Percentiles rank a stretch among this genome's conserved stretches.
Evolutionary conservation across 2,888 invertebrate genomes (phyloP).

Genomic region (Metacarcinus magister): DNA sequence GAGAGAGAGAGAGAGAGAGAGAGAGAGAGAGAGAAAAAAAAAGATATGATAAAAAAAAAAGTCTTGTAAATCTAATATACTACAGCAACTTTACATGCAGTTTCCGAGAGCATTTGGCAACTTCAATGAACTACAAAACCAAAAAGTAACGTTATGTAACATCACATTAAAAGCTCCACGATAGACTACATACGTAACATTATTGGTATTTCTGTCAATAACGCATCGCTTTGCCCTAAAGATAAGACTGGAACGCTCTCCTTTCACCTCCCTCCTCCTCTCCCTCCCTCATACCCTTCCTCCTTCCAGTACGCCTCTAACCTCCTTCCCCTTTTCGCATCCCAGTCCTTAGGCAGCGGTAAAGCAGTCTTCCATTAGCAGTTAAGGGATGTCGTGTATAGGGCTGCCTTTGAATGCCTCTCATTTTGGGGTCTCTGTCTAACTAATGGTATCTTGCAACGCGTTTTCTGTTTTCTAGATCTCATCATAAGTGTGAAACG

Average conservation of each 20-base stretch:
- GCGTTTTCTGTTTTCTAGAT: no score
- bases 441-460: not conserved
- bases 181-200: not conserved
- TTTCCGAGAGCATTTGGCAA: not conserved
- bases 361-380: not conserved
- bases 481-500: no score
- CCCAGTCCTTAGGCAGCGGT: not conserved
- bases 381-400: not conserved
- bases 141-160: not conserved
- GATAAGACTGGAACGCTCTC: not conserved
- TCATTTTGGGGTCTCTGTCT: not conserved
- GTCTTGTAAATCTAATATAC: no score
- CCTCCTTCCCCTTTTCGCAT: not conserved
- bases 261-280: not conserved
- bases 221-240: not conserved
- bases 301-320: no score
- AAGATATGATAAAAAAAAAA: not conserved
- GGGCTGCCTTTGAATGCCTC: not conserved
- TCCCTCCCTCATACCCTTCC: not conserved
- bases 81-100: not conserved
- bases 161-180: not conserved
- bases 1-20: slow-evolving; percentile 26
- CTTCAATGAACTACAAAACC: not conserved
- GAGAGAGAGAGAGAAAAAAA: not conserved
- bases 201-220: not conserved